Base-by-base conservation (phyloP, 2,888 invertebrate genomes). In the Gnatocerus cornutus region DNA sequence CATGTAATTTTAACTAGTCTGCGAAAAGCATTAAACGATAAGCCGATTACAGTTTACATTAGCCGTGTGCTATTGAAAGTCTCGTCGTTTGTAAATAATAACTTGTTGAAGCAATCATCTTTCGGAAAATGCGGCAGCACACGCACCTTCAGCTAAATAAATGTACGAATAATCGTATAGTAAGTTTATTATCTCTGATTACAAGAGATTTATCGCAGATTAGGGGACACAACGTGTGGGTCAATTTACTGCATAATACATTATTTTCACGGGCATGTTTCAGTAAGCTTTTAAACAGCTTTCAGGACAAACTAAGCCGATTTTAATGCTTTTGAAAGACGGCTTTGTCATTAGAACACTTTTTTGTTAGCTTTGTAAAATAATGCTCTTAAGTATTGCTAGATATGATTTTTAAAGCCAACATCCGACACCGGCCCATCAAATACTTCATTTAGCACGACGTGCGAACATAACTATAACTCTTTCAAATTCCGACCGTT, bases 211-310 rank as follows among this genome's bases (percentile, higher is more conserved):
- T 37, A 27, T 27, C 8, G 6, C 12, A 52, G 30, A 52, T 52
- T 52, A 30, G 13, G 29, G 27, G 7, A 27, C 8, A 41, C 5
- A 41, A 41, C 41, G n/a, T 16, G 16, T 46, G 16, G 14, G 16
- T 46, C 21, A 50, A 50, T 29, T 48, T 48, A 29, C 16, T 50
- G 12, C 30, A 29, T 50, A 27, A 27, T 29, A 50, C 50, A 50
- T 50, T 50, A 29, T 48, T 16, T 48, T 21, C 6, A 27, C 21
- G 7, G 8, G 16, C 3, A 21, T 48, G 48, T 50, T 29, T 12
- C 30, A 10, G 12, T 50, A 29, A 29, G 50, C 50, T 50, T 50
- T 50, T 50, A 50, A 50, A 27, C 30, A 6, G 50, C 50, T 50
- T 29, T 50, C 30, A 1, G 29, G 30, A 29, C 10, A 29, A 50